Base-by-base conservation (phyloP, 2,888 invertebrate species). In the Augiades crinisus region DNA sequence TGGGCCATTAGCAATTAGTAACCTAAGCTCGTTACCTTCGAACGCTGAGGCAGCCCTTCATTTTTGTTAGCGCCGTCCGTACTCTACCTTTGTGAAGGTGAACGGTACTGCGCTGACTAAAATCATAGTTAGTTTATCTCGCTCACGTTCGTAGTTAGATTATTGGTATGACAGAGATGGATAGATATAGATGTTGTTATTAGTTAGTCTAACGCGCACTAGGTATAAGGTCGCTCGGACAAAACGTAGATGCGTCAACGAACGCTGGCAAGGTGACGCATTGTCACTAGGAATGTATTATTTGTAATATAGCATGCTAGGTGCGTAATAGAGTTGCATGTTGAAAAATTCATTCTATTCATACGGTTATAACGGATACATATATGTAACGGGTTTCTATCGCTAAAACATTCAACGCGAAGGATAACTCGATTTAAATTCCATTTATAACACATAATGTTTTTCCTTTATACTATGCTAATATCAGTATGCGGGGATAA, bases 181-280 rank as follows among this genome's bases (percentile, higher is more conserved):
- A 67, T 67, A 60, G 70, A 78, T 73, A 78, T 75, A 68, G 71
- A 75, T 76, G 75, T 78, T 77, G 81, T 79, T 78, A 79, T 78
- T 80, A 79, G 79, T 72, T 75, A 67, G 67, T 69, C 75, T 78
- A 81, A 79, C 80, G 72, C 81, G 79, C 76, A 75, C 72, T 72
- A 70, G 71, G 72, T 69, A 63, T 87, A 81, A 88, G 88, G 88
- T 87, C 88, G 75, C 73, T 79, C 75, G 78, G 79, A 85, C 86
- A 85, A 86, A 87, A 84, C 86, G 78, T 78, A 80, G 78, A 81
- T 78, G 80, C 87, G 88, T 88, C 88, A 89, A 89, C 81, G 87
- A 78, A 85, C 88, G 84, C 86, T 75, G 67, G 80, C 88, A 88
- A 89, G 88, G 88, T 85, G 79, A 88, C 74, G 78, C 75, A 72